Evolutionary conservation across 1,140 invertebrate genomes (phyloP).

Genomic region (Drosophila ironensis): DNA sequence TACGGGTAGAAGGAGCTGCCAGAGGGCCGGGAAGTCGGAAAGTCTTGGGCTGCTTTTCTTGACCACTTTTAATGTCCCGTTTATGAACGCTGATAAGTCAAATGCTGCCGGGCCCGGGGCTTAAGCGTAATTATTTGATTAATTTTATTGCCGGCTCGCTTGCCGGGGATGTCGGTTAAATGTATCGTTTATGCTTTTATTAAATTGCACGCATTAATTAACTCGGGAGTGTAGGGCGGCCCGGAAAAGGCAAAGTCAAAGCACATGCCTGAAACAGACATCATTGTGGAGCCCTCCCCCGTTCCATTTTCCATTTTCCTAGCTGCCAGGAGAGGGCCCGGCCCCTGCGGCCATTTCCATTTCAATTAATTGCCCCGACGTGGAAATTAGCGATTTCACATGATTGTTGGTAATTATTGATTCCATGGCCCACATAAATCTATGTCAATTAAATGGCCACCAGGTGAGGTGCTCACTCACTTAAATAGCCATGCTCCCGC

Average conservation of each 20-base stretch:
- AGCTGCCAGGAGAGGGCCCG: not conserved
- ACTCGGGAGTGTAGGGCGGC: slow-evolving; percentile 20
- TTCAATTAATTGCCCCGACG: slow-evolving; percentile 62
- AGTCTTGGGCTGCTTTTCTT: slow-evolving; percentile 48
- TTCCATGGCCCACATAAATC: slow-evolving; percentile 56
- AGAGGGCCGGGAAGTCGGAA: not conserved
- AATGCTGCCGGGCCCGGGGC: slow-evolving; percentile 14
- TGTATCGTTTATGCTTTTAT: slow-evolving; percentile 78
- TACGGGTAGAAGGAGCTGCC: too few species aligned
- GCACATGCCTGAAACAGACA: slow-evolving; percentile 41
- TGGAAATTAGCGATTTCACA: slow-evolving; percentile 55
- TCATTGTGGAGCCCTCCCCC: not conserved
- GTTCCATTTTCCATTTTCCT: slow-evolving; percentile 5
- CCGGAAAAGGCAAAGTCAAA: slow-evolving; percentile 41
- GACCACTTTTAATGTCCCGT: slow-evolving; percentile 73
- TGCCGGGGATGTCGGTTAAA: slow-evolving; percentile 42
- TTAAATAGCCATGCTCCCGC: slow-evolving; percentile 21
- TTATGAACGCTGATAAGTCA: slow-evolving; percentile 70
- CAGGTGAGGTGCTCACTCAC: slow-evolving; percentile 17
- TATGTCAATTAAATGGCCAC: slow-evolving; percentile 32
- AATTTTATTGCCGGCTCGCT: slow-evolving; percentile 69
- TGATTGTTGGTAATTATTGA: slow-evolving; percentile 61
- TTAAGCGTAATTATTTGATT: slow-evolving; percentile 74
- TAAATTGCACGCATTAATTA: slow-evolving; percentile 77
- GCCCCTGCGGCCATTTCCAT: slow-evolving; percentile 38